Conservation (phyloP, 2,888 invertebrate species). For the Aleiodes leptofemur region DNA sequence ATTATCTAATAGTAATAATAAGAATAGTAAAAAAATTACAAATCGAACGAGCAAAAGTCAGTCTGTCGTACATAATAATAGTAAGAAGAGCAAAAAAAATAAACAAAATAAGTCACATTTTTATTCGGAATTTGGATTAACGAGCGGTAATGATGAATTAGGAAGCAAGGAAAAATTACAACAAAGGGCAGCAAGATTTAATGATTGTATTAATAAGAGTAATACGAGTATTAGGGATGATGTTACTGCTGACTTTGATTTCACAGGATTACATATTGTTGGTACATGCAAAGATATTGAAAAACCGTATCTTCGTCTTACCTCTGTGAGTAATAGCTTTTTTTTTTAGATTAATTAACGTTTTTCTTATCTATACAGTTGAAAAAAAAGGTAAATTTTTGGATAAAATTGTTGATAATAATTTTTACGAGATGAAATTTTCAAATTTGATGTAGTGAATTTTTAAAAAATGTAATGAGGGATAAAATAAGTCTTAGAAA, state of each 20-base stretch:
- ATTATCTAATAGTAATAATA: not conserved
- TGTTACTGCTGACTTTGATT: conserved; percentile 85
- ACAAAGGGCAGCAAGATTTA: conserved; percentile 94
- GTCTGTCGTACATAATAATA: conserved; percentile 22
- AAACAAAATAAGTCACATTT: conserved; percentile 77
- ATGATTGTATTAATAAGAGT: conserved; percentile 77
- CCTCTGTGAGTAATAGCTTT: conserved; percentile 77
- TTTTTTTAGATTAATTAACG: not conserved
- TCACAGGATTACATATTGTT: conserved; percentile 92
- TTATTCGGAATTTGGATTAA: conserved; percentile 81
- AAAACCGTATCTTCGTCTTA: conserved; percentile 96
- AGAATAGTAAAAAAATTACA: conserved; percentile 62
- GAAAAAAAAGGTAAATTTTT: no score
- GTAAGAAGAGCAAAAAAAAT: conserved; percentile 74
- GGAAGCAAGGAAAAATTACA: conserved; percentile 88
- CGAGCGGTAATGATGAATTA: conserved; percentile 80
- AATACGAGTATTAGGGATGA: conserved; percentile 78
- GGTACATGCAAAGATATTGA: conserved; percentile 96
- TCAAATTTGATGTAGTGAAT: no score
- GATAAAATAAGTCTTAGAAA: no score
- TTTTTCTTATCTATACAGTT: no score
- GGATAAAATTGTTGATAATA: no score
- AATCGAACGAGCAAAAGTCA: conserved; percentile 59
- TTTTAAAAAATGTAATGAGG: no score
- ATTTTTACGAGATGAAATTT: no score